Conservation (phyloP, 1,140 invertebrate species). For the Tetramorium parvispinum region DNA sequence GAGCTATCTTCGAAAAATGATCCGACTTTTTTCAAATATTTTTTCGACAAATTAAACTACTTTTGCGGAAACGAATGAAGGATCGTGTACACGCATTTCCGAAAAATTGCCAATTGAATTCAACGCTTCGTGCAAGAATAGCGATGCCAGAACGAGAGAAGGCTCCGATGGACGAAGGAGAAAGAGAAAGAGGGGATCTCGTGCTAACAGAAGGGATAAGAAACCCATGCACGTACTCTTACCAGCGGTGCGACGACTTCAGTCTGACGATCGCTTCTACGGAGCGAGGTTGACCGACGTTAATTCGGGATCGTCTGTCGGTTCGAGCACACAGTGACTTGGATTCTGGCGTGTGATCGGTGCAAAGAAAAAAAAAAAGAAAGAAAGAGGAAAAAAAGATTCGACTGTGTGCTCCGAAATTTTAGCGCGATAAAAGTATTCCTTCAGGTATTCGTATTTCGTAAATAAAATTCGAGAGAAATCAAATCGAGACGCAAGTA, state of each 20-base stretch:
- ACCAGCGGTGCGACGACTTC: slow-evolving; percentile 80
- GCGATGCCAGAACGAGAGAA: slow-evolving; percentile 11
- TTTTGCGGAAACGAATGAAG: background rate
- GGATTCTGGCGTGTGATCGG: slow-evolving; percentile 24
- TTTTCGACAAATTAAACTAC: background rate
- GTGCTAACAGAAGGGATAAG: slow-evolving; percentile 81
- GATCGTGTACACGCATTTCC: background rate
- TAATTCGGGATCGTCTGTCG: slow-evolving; percentile 26
- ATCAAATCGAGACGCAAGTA: background rate
- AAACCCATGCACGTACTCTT: slow-evolving; percentile 81
- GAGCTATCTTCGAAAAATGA: background rate
- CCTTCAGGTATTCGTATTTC: background rate
- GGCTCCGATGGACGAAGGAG: slow-evolving; percentile 8
- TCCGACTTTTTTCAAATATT: background rate
- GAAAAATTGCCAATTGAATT: slow-evolving; percentile 4
- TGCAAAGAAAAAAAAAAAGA: background rate
- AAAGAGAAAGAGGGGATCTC: slow-evolving; percentile 64
- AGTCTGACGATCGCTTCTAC: slow-evolving; percentile 84
- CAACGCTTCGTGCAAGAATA: background rate
- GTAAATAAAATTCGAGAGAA: background rate
- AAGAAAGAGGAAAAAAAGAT: background rate
- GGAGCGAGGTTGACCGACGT: slow-evolving; percentile 80
- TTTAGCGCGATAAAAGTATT: background rate
- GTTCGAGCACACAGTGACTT: background rate
- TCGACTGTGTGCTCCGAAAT: slow-evolving; percentile 29